A percentile compares a stretch with the other conserved stretches of the same genome.
These are phyloP conservation scores for Mythimna vitellina DNA, from an alignment of 2,888 invertebrate species.

Conservation along the genomic window DNA sequence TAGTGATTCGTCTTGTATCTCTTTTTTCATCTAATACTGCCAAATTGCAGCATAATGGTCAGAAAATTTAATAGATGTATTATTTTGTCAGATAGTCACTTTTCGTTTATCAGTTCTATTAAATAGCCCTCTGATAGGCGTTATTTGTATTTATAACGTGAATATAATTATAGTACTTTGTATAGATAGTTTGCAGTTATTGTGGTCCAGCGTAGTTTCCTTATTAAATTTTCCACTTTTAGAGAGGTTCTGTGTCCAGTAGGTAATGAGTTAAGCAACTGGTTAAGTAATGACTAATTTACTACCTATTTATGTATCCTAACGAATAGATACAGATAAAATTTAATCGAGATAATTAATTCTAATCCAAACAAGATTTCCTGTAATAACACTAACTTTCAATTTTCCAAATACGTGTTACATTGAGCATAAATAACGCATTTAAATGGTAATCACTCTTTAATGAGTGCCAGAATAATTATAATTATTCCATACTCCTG, in stretches of 20 bases:
- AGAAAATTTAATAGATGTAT: not conserved
- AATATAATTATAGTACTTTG: too few relatives aligned
- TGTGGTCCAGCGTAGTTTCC: not conserved
- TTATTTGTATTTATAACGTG: not conserved
- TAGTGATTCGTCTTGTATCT: not conserved
- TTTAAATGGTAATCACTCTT: constrained; percentile 81
- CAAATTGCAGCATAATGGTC: not conserved
- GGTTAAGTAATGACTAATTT: not conserved
- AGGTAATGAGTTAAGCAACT: not conserved
- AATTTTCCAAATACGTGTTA: constrained; percentile 24
- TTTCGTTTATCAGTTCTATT: not conserved
- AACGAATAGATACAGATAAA: not conserved
- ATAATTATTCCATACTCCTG: constrained; percentile 75
- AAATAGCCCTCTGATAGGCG: not conserved
- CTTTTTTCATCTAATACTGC: not conserved
- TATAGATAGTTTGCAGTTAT: not conserved
- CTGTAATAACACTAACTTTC: constrained; percentile 28
- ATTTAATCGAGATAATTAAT: not conserved
- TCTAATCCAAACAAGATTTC: constrained; percentile 4
- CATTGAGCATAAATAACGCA: constrained; percentile 77
- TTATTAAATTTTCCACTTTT: not conserved
- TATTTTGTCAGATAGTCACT: not conserved
- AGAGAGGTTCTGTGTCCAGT: not conserved
- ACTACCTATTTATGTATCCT: constrained; percentile 4
- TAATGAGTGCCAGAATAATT: constrained; percentile 83